Base-by-base conservation (phyloP, 2,113 vertebrate genomes). In the Tiliqua scincoides region DNA sequence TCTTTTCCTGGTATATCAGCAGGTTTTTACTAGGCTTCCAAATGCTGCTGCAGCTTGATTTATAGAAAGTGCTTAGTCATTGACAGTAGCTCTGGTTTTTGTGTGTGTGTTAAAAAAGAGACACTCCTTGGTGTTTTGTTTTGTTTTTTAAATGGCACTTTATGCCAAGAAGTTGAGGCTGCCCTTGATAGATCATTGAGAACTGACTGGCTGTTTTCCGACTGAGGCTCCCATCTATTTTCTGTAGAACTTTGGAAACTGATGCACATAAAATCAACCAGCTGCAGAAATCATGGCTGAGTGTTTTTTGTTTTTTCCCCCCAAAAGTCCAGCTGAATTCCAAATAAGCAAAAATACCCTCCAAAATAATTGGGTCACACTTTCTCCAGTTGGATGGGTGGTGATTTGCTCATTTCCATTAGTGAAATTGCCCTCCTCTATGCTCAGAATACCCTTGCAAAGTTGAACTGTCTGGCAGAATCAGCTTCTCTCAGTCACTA, bases 21-120 rank as follows among this genome's bases (percentile, higher is more conserved):
- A 37, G 37, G 59, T 91, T 89, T 78, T 87, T 89, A 91, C 73
- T 90, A 82, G 89, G 92, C 85, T 93, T 91, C 90, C 90, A 88
- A 91, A 86, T 83, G 84, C 87, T 90, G 90, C 87, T 88, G 91
- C 91, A 89, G 87, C 91, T 91, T 92, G 91, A 92, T 93, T 93
- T 91, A 87, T 88, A 85, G 88, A 91, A 95, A 94, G 32, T 94
- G 94, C 93, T 95, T 94, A 93, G 92, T 94, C 94, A 96, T 88
- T 86, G 92, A 93, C 92, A 93, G 78, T 9, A 65, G 77, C 1
- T 82, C 89, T 85, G 91, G 15, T 15, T 48, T 67, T 40, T 91
- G 89, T 88, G 90, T 40, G 72, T 92, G 85, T 23, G 8, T 57
- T 54, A 35, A 73, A 54, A 77, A 72, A 75, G 91, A 37, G 89